Evolutionary conservation across 2,888 invertebrate species (phyloP).

Genomic region (Erannis defoliaria): DNA sequence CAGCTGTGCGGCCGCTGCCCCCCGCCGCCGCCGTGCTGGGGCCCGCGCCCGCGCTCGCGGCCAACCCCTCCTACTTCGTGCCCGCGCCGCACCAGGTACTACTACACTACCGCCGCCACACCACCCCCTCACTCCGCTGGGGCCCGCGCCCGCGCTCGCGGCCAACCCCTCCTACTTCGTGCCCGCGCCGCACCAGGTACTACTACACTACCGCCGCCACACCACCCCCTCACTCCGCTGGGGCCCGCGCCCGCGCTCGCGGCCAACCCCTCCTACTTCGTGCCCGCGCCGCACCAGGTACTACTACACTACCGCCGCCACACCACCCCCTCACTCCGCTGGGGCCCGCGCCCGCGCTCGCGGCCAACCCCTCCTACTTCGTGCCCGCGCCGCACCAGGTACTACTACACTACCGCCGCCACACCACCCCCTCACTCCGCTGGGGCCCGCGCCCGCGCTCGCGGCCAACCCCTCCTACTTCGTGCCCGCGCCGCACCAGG

Average conservation of each 20-base stretch:
- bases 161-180: slow-evolving; percentile 55
- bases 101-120: slow-evolving; percentile 50
- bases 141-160: slow-evolving; percentile 29
- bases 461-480: too few species aligned
- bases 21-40: slow-evolving; percentile 64
- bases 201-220: slow-evolving; percentile 49
- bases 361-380: slow-evolving; percentile 52
- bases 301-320: slow-evolving; percentile 49
- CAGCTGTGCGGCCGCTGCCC: slow-evolving; percentile 70
- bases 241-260: slow-evolving; percentile 30
- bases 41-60: slow-evolving; percentile 75
- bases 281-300: slow-evolving; percentile 26
- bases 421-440: slow-evolving; percentile 37
- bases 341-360: slow-evolving; percentile 31
- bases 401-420: slow-evolving; percentile 47
- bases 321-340: slow-evolving; percentile 37
- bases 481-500: background rate
- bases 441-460: slow-evolving; percentile 32
- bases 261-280: slow-evolving; percentile 53
- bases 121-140: slow-evolving; percentile 36
- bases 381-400: slow-evolving; percentile 34
- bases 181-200: slow-evolving; percentile 3
- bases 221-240: slow-evolving; percentile 38
- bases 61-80: slow-evolving; percentile 55
- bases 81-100: slow-evolving; percentile 43